Conservation (phyloP, 1,140 invertebrate genomes). For the Drosophila parvula region DNA sequence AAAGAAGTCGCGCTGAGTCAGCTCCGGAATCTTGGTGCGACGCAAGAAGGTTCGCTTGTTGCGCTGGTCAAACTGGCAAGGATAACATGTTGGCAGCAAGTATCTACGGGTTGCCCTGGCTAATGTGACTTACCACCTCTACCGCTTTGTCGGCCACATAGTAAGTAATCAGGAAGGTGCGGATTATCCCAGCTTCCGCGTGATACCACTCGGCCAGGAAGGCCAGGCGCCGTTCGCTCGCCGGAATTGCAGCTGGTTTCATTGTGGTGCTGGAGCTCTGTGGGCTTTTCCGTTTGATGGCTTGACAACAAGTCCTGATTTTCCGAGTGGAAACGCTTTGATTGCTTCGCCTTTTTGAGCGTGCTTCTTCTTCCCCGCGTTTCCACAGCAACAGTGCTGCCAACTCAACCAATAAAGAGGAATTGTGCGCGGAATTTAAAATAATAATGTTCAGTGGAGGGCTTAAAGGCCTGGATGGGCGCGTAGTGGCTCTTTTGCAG, state of each 20-base stretch:
- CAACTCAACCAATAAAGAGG: neutral
- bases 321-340: slow-evolving; percentile 25
- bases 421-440: slow-evolving; percentile 7
- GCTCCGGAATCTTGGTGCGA: slow-evolving; percentile 88
- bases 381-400: slow-evolving; percentile 47
- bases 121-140: slow-evolving; percentile 88
- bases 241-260: slow-evolving; percentile 18
- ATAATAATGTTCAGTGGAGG: too few species aligned
- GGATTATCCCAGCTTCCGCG: slow-evolving; percentile 88
- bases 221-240: slow-evolving; percentile 54
- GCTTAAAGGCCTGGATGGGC: too few species aligned
- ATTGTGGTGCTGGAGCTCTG: slow-evolving; percentile 14
- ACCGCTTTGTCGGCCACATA: slow-evolving; percentile 90
- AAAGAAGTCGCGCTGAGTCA: slow-evolving; percentile 89
- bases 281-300: slow-evolving; percentile 7
- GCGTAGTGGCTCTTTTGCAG: too few species aligned
- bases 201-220: slow-evolving; percentile 95
- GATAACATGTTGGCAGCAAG: neutral
- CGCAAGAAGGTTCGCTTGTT: slow-evolving; percentile 90
- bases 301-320: slow-evolving; percentile 8
- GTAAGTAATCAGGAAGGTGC: slow-evolving; percentile 90
- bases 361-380: slow-evolving; percentile 66
- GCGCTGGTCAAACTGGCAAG: slow-evolving; percentile 89
- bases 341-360: slow-evolving; percentile 39
- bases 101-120: neutral